Evolutionary conservation across 2,797 vertebrate species (phyloP).

Genomic region (Myiotriccus ornatus): DNA sequence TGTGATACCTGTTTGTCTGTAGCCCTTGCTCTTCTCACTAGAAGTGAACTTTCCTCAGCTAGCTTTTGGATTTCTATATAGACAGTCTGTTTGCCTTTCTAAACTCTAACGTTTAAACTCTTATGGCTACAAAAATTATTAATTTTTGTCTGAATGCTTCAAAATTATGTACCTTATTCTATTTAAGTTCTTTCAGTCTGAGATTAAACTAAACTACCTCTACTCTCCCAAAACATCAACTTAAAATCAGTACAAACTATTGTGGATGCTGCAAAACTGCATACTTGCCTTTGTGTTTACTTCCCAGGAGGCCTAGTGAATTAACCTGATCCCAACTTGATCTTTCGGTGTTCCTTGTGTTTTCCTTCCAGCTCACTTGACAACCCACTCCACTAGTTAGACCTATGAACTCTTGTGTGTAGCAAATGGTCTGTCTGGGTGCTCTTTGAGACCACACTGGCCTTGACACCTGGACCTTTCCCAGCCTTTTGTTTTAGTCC

Average conservation of each 20-base stretch:
- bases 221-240: not conserved
- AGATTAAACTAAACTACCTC: not conserved
- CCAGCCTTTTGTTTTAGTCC: not conserved
- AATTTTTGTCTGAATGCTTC: not conserved
- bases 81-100: not conserved
- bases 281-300: not conserved
- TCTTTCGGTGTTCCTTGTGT: not conserved
- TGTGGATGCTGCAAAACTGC: not conserved
- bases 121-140: not conserved
- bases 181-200: not conserved
- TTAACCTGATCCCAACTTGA: not conserved
- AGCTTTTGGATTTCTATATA: not conserved
- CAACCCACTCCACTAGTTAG: not conserved
- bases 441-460: not conserved
- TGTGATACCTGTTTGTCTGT: not conserved
- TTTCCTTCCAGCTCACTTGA: not conserved
- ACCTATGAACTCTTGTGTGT: not conserved
- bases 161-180: not conserved
- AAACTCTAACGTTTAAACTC: not conserved
- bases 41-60: not conserved
- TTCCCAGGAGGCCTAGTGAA: not conserved
- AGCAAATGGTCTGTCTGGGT: not conserved
- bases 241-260: rapidly evolving
- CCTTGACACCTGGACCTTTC: not conserved
- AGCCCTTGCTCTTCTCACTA: not conserved